Conservation (phyloP, 1,140 invertebrate genomes). For the Psilanteris sp. region DNA sequence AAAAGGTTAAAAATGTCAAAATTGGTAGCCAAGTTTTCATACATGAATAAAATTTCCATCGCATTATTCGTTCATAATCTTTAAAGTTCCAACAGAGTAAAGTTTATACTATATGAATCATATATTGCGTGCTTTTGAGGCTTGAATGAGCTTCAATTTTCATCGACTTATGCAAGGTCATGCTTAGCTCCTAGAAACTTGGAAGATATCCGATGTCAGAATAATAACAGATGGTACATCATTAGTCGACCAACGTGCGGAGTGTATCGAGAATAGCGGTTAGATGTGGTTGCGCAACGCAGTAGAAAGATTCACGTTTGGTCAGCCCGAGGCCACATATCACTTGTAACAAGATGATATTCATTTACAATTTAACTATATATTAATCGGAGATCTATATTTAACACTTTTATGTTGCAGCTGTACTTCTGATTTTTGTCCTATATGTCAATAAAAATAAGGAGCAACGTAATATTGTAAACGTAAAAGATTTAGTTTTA, state of each 20-base stretch:
- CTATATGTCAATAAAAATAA: too few relatives aligned
- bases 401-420: too few relatives aligned
- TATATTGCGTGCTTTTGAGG: conserved; percentile 22
- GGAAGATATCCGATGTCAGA: conserved; percentile 28
- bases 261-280: too few relatives aligned
- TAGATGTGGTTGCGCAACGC: not conserved
- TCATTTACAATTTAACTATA: conserved; percentile 17
- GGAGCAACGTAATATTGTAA: too few relatives aligned
- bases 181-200: conserved; percentile 9
- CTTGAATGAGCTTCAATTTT: conserved; percentile 14
- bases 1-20: conserved; percentile 19
- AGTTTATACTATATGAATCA: conserved; percentile 16
- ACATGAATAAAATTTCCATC: conserved; percentile 35
- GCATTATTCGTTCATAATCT: conserved; percentile 27
- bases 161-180: conserved; percentile 20
- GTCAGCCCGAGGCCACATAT: conserved; percentile 28
- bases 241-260: conserved; percentile 10
- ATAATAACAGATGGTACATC: conserved; percentile 31
- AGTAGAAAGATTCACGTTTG: conserved; percentile 31
- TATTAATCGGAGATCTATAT: too few relatives aligned
- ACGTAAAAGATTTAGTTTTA: too few relatives aligned
- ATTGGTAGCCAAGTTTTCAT: conserved; percentile 4
- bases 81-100: conserved; percentile 23
- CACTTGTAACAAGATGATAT: conserved; percentile 23
- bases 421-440: too few relatives aligned